Conservation (phyloP, 2,888 invertebrate genomes). For the Lasius platythorax region DNA sequence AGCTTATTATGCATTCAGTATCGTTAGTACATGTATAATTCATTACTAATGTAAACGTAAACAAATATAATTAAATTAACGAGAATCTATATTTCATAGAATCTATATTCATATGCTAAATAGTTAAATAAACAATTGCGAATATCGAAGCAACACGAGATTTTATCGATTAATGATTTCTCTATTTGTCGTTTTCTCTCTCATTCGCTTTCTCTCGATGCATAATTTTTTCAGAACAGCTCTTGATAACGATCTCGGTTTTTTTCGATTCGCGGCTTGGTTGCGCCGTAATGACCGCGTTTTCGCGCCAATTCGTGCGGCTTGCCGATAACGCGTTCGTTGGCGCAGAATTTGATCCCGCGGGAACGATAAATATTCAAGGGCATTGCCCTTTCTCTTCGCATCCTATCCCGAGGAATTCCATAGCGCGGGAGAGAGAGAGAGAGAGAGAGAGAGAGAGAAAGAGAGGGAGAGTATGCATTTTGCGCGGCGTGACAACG, state of each 20-base stretch:
- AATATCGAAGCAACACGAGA: background rate
- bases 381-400: slow-evolving; percentile 56
- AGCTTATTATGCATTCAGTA: slow-evolving; percentile 9
- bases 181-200: background rate
- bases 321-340: slow-evolving; percentile 67
- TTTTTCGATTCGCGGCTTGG: slow-evolving; percentile 37
- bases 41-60: background rate
- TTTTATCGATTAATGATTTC: background rate
- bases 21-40: background rate
- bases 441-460: background rate
- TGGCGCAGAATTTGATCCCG: slow-evolving; percentile 72
- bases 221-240: background rate
- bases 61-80: slow-evolving; percentile 34
- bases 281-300: slow-evolving; percentile 40
- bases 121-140: slow-evolving; percentile 18
- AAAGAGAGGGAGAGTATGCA: slow-evolving; percentile 30
- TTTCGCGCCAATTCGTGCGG: slow-evolving; percentile 43
- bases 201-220: background rate
- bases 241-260: slow-evolving; percentile 27
- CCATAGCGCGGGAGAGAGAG: slow-evolving; percentile 42
- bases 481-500: slow-evolving; percentile 66
- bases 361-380: slow-evolving; percentile 77
- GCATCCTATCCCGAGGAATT: slow-evolving; percentile 68
- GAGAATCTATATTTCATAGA: background rate
- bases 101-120: background rate